Base-by-base conservation (phyloP, 2,797 vertebrate species). In the Diceros bicornis region DNA sequence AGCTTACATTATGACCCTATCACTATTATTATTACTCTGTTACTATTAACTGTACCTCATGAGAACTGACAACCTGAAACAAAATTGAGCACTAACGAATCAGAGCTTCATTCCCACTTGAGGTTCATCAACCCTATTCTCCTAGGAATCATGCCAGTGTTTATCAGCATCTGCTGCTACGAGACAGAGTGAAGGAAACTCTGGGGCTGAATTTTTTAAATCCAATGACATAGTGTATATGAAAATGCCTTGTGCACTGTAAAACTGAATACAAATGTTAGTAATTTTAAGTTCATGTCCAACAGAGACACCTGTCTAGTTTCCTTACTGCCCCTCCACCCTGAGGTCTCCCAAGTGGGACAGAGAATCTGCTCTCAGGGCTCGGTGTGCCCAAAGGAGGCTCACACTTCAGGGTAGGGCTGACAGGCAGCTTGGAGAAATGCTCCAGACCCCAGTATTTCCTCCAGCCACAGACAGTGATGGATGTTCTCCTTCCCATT, bases 371-470 rank as follows among this genome's bases (percentile, higher is more conserved):
- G 21, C 74, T 64, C 57, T 37, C 11, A 4, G 44, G n/a, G 14
- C 13, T 17, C 18, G 10, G 13, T 13, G 41, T 57, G 16, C 27
- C 77, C 34, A 12, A 5, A 12, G 14, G 68, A 72, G 89, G 34
- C n/a, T 77, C 25, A 74, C 34, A 6, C n/a, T 27, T 16, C 0
- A 0, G 34, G 9, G 17, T 7, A 3, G 47, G 7, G 13, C 37
- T 13, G 7, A 25, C 3, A 0, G 3, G 44, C 10, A 68, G 18
- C 34, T 62, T 25, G 44, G 29, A 87, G 62, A 95, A 69, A 71
- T 6, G 9, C 11, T 27, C 0, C 3, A 50, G 18, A 72, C 10
- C 20, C 16, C 14, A 41, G 44, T 44, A 47, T 88, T 61, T 47
- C 62, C 25, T 64, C 71, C 9, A 75, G 62, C 20, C 69, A 17